Conservation (phyloP, 1,140 invertebrate genomes). For the Atta texana region DNA sequence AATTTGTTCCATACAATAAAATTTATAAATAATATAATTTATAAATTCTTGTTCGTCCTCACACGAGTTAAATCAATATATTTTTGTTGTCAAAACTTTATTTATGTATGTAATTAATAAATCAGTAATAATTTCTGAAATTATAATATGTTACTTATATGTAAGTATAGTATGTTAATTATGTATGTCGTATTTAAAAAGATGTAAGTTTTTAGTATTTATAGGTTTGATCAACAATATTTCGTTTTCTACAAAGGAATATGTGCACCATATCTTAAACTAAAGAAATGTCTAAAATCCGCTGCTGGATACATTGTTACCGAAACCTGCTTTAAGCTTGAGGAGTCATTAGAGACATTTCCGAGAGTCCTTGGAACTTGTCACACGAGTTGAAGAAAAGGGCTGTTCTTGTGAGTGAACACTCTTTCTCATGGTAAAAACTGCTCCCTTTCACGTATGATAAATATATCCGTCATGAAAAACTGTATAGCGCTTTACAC, state of each 20-base stretch:
- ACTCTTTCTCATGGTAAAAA: slow-evolving; percentile 35
- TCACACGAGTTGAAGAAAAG: slow-evolving; percentile 10
- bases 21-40: neutral
- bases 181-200: neutral
- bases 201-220: neutral
- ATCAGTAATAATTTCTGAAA: neutral
- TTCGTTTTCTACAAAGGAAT: neutral
- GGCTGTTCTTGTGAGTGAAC: slow-evolving; percentile 4
- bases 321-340: neutral
- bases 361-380: neutral
- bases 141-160: neutral
- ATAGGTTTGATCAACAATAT: neutral
- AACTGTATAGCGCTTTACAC: slow-evolving; percentile 14
- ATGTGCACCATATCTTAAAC: neutral
- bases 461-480: slow-evolving; percentile 38
- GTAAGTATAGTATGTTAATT: too few species aligned
- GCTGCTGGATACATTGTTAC: neutral
- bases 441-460: slow-evolving; percentile 27
- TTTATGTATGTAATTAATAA: neutral
- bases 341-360: slow-evolving; percentile 8
- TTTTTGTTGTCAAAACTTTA: neutral
- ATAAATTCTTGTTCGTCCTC: neutral
- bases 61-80: neutral
- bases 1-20: neutral
- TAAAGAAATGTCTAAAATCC: neutral